Evolutionary conservation across 2,113 vertebrate genomes (phyloP).

Genomic region (Plecturocebus donacophilus): DNA sequence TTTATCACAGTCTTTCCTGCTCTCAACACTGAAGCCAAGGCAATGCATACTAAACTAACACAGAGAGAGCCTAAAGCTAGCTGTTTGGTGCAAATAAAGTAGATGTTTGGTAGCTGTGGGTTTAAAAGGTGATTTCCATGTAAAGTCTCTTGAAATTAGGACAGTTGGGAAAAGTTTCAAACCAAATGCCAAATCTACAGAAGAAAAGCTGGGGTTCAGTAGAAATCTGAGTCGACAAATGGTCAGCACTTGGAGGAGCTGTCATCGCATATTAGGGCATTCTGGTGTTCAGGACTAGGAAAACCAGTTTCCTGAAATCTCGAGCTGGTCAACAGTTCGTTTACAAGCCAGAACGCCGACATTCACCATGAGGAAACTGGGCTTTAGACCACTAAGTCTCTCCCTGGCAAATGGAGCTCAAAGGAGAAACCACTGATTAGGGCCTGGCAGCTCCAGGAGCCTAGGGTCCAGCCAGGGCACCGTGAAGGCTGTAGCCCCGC

Average conservation of each 20-base stretch:
- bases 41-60: neutral
- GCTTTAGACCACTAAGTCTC: neutral
- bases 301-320: slow-evolving; percentile 23
- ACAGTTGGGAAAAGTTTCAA: neutral
- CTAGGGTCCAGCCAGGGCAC: neutral
- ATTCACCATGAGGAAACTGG: neutral
- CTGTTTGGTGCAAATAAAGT: neutral
- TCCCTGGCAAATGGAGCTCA: neutral
- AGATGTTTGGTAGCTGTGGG: neutral
- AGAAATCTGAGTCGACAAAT: neutral
- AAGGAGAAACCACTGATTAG: neutral
- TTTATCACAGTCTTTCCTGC: neutral
- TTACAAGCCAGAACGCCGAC: neutral
- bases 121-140: neutral
- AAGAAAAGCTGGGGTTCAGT: neutral
- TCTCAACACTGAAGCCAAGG: neutral
- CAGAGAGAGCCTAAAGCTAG: neutral
- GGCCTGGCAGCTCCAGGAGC: neutral
- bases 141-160: neutral
- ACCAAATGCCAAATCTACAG: neutral
- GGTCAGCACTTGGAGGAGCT: neutral
- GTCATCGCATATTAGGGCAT: neutral
- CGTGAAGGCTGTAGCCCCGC: neutral
- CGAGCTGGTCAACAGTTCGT: neutral
- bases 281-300: neutral